phyloP scores from a whole-genome alignment of 1,140 invertebrate genomes.

The Ostrea denselamellosa region DNA sequence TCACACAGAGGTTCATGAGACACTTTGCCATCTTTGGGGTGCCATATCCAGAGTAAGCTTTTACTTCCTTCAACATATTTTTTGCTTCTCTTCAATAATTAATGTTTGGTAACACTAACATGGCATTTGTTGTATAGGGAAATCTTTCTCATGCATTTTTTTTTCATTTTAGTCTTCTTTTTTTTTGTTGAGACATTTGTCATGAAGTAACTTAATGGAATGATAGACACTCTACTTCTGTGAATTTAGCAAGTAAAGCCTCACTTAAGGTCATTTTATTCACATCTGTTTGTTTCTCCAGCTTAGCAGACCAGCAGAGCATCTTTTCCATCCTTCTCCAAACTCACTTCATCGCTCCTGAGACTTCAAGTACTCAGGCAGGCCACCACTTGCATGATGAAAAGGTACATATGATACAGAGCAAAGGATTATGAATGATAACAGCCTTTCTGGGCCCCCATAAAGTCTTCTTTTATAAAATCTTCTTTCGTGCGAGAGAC shows the following conservation, averaged over 20 bases:
- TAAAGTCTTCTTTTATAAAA: too few species aligned
- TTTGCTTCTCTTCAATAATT: not conserved
- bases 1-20: conserved; percentile 74
- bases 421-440: too few species aligned
- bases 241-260: too few species aligned
- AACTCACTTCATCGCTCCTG: conserved; percentile 74
- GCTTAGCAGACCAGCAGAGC: conserved; percentile 71
- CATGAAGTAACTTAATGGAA: not conserved
- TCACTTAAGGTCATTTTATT: not conserved
- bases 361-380: conserved; percentile 58
- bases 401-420: conserved; percentile 60
- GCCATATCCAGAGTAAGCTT: conserved; percentile 72
- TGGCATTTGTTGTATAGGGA: not conserved
- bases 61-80: not conserved
- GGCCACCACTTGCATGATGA: conserved; percentile 70
- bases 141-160: too few species aligned
- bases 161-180: too few species aligned
- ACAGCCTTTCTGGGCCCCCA: too few species aligned
- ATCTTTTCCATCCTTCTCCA: conserved; percentile 73
- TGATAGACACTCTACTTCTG: too few species aligned
- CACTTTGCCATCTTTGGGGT: conserved; percentile 77
- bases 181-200: not conserved
- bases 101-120: not conserved
- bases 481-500: too few species aligned
- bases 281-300: conserved; percentile 50